Evolutionary conservation across 2,888 invertebrate species (phyloP).

Genomic region (Dynastes grantii): DNA sequence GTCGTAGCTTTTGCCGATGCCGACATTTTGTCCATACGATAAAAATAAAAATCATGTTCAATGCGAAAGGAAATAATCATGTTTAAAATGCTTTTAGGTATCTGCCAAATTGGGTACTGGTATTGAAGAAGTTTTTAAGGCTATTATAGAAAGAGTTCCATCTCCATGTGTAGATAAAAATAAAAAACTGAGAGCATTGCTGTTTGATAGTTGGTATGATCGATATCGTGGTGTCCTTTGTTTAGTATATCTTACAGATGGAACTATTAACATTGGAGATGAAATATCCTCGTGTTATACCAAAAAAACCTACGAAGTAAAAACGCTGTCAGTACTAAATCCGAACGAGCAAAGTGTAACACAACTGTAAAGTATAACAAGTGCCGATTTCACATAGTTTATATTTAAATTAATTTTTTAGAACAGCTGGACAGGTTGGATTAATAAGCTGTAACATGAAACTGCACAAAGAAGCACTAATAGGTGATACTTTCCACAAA

Average conservation of each 20-base stretch:
- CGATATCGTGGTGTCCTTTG: conserved; percentile 87
- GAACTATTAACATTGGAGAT: conserved; percentile 82
- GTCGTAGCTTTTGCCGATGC: too few relatives aligned
- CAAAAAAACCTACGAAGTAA: conserved; percentile 84
- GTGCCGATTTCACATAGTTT: conserved; percentile 20
- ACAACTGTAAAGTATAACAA: conserved; percentile 73
- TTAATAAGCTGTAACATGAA: conserved; percentile 88
- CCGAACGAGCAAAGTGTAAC: conserved; percentile 82
- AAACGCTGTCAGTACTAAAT: conserved; percentile 83
- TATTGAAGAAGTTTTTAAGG: conserved; percentile 82
- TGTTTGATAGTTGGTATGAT: conserved; percentile 97
- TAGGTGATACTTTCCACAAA: conserved; percentile 84
- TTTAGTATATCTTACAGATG: conserved; percentile 85
- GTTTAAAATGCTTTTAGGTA: conserved; percentile 70
- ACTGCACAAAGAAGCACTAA: conserved; percentile 79
- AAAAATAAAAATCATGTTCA: too few relatives aligned
- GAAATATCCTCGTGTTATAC: conserved; percentile 82
- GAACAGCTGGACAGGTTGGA: conserved; percentile 94
- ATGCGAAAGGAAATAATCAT: neutral
- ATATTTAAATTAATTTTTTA: conserved; percentile 60
- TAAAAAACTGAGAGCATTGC: conserved; percentile 82
- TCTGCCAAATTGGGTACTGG: conserved; percentile 95
- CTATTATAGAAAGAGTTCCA: conserved; percentile 86
- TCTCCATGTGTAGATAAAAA: conserved; percentile 77
- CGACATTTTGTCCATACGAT: too few relatives aligned